phyloP scores from a whole-genome alignment of 2,888 invertebrate genomes.

The Epiblema foenella region DNA sequence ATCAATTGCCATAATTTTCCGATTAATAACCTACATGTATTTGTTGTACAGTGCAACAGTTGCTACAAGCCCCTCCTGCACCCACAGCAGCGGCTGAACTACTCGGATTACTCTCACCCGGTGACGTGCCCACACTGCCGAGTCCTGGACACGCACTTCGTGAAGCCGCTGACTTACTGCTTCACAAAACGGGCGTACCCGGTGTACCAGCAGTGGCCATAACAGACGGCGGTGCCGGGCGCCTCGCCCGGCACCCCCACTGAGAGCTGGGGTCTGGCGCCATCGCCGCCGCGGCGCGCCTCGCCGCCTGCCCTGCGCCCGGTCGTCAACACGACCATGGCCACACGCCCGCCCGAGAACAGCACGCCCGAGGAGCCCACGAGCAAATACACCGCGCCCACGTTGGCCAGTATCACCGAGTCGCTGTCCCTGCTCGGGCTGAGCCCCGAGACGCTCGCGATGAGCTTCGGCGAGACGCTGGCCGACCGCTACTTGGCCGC shows the following conservation, averaged over 20 bases:
- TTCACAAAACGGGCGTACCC: constrained; percentile 90
- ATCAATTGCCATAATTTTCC: too few relatives aligned
- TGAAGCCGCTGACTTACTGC: constrained; percentile 94
- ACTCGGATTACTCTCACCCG: constrained; percentile 97
- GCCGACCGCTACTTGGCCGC: constrained; percentile 75
- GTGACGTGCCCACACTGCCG: constrained; percentile 97
- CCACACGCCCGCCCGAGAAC: constrained; percentile 65
- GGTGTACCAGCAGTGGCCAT: constrained; percentile 92
- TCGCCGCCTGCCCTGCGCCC: constrained; percentile 78
- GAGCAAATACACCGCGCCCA: constrained; percentile 64
- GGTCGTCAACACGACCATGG: constrained; percentile 83
- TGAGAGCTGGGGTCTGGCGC: constrained; percentile 71
- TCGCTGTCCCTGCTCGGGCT: constrained; percentile 76
- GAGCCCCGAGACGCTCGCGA: constrained; percentile 75
- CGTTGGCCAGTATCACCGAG: constrained; percentile 75
- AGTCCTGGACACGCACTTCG: constrained; percentile 96
- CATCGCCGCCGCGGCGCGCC: constrained; percentile 74
- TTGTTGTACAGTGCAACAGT: constrained; percentile 91
- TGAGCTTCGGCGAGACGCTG: constrained; percentile 79
- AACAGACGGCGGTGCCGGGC: constrained; percentile 92
- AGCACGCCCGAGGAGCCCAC: constrained; percentile 58
- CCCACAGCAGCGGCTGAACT: constrained; percentile 94
- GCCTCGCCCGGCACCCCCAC: constrained; percentile 82
- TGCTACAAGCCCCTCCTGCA: constrained; percentile 95
- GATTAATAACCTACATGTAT: not conserved